Base-by-base conservation (phyloP, 1,140 invertebrate species). In the Oppia nitens region DNA sequence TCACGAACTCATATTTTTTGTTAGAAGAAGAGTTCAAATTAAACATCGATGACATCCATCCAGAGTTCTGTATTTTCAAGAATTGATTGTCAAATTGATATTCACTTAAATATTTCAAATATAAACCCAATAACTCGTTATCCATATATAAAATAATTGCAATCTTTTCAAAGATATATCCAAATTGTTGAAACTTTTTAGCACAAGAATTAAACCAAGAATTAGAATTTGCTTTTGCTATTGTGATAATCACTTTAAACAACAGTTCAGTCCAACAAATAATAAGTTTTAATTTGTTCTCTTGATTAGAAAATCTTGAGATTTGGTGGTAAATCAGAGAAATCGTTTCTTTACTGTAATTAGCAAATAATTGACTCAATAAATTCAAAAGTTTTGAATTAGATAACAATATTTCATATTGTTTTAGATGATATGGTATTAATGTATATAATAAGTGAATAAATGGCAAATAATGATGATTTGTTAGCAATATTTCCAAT, bases 231-330 rank as follows among this genome's bases (percentile, higher is more conserved):
- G 52, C 20, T 25, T 45, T 21, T 3, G 51, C 17, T 6, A 61
- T 50, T 2, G 24, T 2, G 21, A 24, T 12, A 3, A 55, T 45
- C 32, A 51, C 23, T 53, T 63, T 56, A 48, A 51, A 58, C 4
- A 63, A 50, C 20, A 63, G 12, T 29, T 63, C 55, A 24, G 60
- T 57, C 55, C 59, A 63, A 40, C 26, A 48, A 26, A n/a, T 24
- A 12, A 20, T 20, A 14, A 58, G 9, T 51, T 49, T 28, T 27
- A 24, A 12, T 11, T 58, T 4, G 26, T 51, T 49, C 26, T 57
- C 45, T 47, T 50, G 26, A 24, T 26, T 23, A 1, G 4, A 6
- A 21, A 53, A 28, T 20, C 23, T 27, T 51, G 51, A 24, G 6
- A 60, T 20, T 27, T 62, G 61, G 2, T 40, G 21, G 25, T 28